Evolutionary conservation across 2,797 vertebrate genomes (phyloP), one percentile per base, ranked within the genome.

Genomic region (Poecile montanus): DNA sequence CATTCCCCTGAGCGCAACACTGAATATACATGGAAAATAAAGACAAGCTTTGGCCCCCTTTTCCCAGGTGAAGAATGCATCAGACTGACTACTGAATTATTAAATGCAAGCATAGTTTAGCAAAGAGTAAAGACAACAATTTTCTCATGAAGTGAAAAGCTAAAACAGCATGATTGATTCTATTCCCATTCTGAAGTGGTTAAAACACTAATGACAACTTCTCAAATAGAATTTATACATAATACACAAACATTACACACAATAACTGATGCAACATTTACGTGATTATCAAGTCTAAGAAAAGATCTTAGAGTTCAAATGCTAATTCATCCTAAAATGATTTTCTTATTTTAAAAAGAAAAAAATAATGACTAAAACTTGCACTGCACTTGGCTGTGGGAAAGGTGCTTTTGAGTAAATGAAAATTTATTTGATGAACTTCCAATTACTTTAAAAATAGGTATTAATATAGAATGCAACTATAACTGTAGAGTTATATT

Each of bases 1-100:
- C 62, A 89, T 97, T 93, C 97, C 96, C 90, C 34, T 4, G 91
- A 96, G 84, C 60, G 50, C 82, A 94, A 88, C 61, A 40, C 30
- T 95, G 76, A 80, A 91, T 95, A 95, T 67, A 93, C 85, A 89
- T 14, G 72, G 73, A 95, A 95, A 97, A 95, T 82, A 95, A 95
- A 96, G 95, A 85, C 90, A 84, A 65, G 78, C 74, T 85, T 51
- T 75, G 86, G 67, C 54, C 60, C 92, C 74, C 44, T 84, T 81
- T 80, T 68, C 51, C 71, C 63, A 34, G 48, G 61, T 95, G 86
- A 96, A 88, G 95, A 94, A 95, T 87, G 60, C 84, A 89, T 92
- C 93, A 85, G 88, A 79, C 53, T 89, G 65, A 62, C 70, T 84
- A 77, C 36, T 95, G 91, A 91, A 88, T 97, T 94, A 87, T 95